Evolutionary conservation across 2,113 vertebrate species (phyloP), one percentile per base, ranked within the genome.

Genomic region (Cephalopterus ornatus): DNA sequence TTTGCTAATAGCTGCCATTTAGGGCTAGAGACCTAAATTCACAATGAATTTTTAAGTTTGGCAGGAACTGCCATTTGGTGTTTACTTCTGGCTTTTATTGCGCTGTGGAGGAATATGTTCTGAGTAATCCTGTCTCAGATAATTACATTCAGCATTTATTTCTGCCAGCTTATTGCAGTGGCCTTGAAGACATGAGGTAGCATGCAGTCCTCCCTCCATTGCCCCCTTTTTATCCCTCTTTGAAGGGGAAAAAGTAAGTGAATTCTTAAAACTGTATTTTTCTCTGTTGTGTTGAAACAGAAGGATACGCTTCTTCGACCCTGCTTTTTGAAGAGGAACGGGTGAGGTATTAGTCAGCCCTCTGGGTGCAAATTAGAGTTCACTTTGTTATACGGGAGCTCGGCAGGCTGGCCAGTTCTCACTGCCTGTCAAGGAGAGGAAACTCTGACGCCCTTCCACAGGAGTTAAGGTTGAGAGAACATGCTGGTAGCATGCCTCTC

Each of bases 401-500:
- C 5, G 3, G 50, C 74, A 53, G 44, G 61, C 49, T 49, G 62
- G 12, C 74, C 89, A 53, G n/a, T 65, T 91, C 81, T 89, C 81
- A 47, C 62, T 79, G 75, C 53, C 16, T 61, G 37, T 42, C 63
- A 76, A 11, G 87, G 41, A 70, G 81, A 39, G 84, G 82, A 95
- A 96, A 90, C 59, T 76, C 12, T 82, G 85, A 90, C 0, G 3
- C 46, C 56, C 37, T 80, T 80, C 27, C 67, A 77, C 71, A 92
- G 85, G 95, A 96, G 50, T 71, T 93, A 77, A 86, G 90, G 79
- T 85, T 95, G 93, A 89, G 59, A 55, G 92, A 93, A 32, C 81
- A 39, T 22, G 28, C 33, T 66, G 53, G 37, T 68, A 24, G 5
- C 26, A 3, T 56, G 53, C 24, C 16, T 37, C 44, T 92, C 32